These are phyloP conservation scores for Asbolus verrucosus DNA, from an alignment of 1,140 invertebrate genomes.

Conservation along the genomic window DNA sequence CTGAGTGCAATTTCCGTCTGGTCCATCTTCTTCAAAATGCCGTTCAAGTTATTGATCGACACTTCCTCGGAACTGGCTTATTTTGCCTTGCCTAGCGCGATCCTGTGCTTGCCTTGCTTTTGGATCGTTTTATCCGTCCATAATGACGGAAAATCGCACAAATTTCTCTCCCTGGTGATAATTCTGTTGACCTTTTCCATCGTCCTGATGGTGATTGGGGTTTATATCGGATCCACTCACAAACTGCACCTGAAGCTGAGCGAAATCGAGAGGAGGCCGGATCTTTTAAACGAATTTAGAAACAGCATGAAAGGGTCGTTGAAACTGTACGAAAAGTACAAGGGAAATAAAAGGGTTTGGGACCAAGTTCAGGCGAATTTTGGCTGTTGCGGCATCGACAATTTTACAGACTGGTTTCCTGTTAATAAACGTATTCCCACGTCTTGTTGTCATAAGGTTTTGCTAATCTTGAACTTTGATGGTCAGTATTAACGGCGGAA, in stretches of 20 bases:
- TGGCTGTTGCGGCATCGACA: constrained; percentile 46
- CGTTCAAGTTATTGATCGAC: not conserved
- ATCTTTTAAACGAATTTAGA: not conserved
- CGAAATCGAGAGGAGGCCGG: not conserved
- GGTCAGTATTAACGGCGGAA: not conserved
- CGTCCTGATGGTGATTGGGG: constrained; percentile 1
- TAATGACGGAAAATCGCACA: constrained; percentile 9
- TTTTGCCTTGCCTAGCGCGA: not conserved
- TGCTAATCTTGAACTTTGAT: not conserved
- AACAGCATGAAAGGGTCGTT: not conserved
- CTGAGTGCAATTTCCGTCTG: not conserved
- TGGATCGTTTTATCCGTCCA: constrained; percentile 12
- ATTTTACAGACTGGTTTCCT: constrained; percentile 17
- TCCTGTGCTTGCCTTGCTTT: not conserved
- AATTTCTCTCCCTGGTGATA: not conserved
- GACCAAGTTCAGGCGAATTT: constrained; percentile 46
- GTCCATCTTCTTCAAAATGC: not conserved
- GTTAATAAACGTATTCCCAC: not conserved
- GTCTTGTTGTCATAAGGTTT: constrained; percentile 32
- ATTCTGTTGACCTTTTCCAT: constrained; percentile 2
- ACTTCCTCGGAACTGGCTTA: constrained; percentile 6
- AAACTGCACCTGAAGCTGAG: constrained; percentile 3
- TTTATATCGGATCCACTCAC: constrained; percentile 8
- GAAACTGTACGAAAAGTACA: not conserved
- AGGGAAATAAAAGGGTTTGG: not conserved